Evolutionary conservation across 2,113 vertebrate genomes (phyloP), one percentile per base, ranked within the genome.

Genomic region (Tamias sibiricus): DNA sequence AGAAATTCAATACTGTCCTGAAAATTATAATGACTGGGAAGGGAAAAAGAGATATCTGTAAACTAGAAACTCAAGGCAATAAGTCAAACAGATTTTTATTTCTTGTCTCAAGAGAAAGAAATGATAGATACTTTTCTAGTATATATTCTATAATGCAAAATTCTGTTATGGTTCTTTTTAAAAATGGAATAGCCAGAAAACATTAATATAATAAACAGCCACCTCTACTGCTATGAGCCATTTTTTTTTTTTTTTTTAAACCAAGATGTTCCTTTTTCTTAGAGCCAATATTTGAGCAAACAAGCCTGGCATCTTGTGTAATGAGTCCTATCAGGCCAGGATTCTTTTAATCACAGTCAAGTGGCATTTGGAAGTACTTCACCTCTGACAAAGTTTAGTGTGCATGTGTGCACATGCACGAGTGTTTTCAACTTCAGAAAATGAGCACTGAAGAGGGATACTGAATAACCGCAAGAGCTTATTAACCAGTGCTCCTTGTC

Each of bases 301-400:
- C 76, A 88, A 57, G 91, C n/a, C 95, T 75, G 89, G 89, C 93
- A 90, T 90, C 75, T 94, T 93, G 91, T 32, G 66, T 90, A 95
- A 94, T 49, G 76, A 97, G 79, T 96, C 54, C 93, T 92, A 95
- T 93, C 91, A 95, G 69, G 91, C 80, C 79, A 90, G 47, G 95
- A 82, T 88, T 87, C 95, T 97, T 92, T 97, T 94, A 97, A 95
- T 83, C 87, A 79, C 95, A 96, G 91, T 98, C 97, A 95, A 98
- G 97, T 96, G 97, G 97, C 92, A 90, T 95, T 95, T 97, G 92
- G 93, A 97, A 95, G 98, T 79, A 95, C 97, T 98, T 98, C 97
- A 97, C 97, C 98, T 88, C 95, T 95, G 96, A 98, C 97, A 96
- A 96, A 82, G 95, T 95, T 84, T 66, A 88, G 88, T 71, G 74